Evolutionary conservation across 2,888 invertebrate species (phyloP).

Genomic region (Neuroscelio doddi): DNA sequence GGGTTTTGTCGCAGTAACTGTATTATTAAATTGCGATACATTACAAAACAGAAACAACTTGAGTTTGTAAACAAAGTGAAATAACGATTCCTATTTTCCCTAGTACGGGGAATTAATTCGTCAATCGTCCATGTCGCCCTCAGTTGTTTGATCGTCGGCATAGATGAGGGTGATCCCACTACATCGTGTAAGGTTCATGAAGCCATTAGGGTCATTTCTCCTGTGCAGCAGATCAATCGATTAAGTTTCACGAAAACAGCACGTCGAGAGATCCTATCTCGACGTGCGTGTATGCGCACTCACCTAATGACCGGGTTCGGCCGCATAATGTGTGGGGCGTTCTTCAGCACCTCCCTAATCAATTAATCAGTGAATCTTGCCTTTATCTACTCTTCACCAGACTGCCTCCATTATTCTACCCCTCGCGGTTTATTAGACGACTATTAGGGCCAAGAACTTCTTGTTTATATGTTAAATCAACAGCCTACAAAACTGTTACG

Average conservation of each 20-base stretch:
- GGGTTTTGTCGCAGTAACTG: no score
- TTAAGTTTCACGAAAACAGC: slow-evolving; percentile 48
- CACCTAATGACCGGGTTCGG: slow-evolving; percentile 63
- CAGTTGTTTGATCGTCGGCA: slow-evolving; percentile 12
- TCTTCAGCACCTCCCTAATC: slow-evolving; percentile 67
- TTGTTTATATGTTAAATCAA: no score
- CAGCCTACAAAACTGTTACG: no score
- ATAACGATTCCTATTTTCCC: no score
- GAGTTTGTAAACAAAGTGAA: no score
- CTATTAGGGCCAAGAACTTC: no score
- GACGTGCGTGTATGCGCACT: slow-evolving; percentile 6
- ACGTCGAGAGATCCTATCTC: slow-evolving; percentile 6
- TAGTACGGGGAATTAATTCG: slow-evolving; percentile 6
- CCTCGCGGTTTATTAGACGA: slow-evolving; percentile 5
- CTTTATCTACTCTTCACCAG: slow-evolving; percentile 52
- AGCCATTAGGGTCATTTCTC: slow-evolving; percentile 50
- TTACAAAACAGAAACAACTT: no score
- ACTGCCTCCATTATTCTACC: neutral
- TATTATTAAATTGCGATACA: no score
- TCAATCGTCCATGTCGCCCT: slow-evolving; percentile 6
- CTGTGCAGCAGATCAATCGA: slow-evolving; percentile 36
- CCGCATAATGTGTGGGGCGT: slow-evolving; percentile 64
- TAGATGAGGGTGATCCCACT: slow-evolving; percentile 24
- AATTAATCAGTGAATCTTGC: slow-evolving; percentile 70
- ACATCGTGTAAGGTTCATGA: slow-evolving; percentile 49